phyloP scores from a whole-genome alignment of 2,888 invertebrate genomes.

The Drosophila meridionalis region DNA sequence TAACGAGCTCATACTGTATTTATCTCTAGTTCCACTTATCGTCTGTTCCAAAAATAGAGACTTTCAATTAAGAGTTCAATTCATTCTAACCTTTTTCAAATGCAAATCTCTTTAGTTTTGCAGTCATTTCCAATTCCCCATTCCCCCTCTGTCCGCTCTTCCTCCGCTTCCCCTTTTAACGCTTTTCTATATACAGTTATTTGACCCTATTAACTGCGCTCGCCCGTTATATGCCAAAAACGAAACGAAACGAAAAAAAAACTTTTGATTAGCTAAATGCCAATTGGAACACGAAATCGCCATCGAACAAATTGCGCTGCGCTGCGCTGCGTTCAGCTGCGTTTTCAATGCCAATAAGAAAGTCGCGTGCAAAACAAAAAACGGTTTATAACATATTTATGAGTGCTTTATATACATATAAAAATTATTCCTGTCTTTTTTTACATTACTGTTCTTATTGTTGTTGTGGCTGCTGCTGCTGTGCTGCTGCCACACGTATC shows the following conservation, averaged over 20 bases:
- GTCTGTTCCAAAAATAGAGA: constrained; percentile 3
- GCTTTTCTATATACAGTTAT: constrained; percentile 40
- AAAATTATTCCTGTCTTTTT: constrained; percentile 15
- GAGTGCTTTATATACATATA: constrained; percentile 10
- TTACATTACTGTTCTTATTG: constrained; percentile 13
- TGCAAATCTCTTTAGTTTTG: constrained; percentile 23
- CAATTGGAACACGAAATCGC: constrained; percentile 50
- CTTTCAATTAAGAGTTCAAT: constrained; percentile 19
- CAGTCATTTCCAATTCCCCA: constrained; percentile 18
- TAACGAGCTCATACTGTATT: not conserved
- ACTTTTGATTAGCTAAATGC: constrained; percentile 44
- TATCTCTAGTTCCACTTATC: not conserved
- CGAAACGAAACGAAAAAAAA: not conserved
- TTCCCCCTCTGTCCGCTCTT: not conserved
- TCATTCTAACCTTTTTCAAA: constrained; percentile 22
- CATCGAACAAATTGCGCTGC: constrained; percentile 20
- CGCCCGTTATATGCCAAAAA: constrained; percentile 34
- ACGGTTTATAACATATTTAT: constrained; percentile 49
- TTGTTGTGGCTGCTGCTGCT: constrained; percentile 12
- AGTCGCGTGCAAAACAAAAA: constrained; percentile 65
- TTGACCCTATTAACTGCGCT: constrained; percentile 47
- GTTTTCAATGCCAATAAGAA: constrained; percentile 74
- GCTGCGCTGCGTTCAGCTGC: constrained; percentile 15
- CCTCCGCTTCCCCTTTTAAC: not conserved
- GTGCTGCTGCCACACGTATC: constrained; percentile 27